A percentile compares a stretch with the other conserved stretches of the same genome.
phyloP scores from a whole-genome alignment of 2,113 vertebrate genomes.

The Rostratula benghalensis region DNA sequence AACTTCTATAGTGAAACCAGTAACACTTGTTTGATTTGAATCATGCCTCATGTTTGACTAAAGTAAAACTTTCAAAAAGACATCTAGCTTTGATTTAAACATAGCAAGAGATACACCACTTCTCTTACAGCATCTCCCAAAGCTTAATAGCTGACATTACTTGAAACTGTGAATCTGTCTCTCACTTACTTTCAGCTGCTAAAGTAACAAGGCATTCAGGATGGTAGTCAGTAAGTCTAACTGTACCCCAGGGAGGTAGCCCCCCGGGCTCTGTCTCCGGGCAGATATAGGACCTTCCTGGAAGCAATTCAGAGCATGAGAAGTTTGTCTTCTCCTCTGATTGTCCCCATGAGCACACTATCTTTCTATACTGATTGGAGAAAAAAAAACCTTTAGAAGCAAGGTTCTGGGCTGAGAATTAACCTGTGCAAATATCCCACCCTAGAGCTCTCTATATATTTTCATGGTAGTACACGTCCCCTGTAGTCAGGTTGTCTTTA shows the following conservation, averaged over 20 bases:
- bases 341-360: not conserved
- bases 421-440: not conserved
- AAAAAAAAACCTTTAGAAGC: not conserved
- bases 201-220: not conserved
- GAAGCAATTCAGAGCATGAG: not conserved
- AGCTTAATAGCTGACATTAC: conserved; percentile 2
- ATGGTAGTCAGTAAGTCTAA: not conserved
- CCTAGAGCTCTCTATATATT: not conserved
- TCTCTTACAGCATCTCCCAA: not conserved
- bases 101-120: not conserved
- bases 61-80: not conserved
- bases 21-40: not conserved
- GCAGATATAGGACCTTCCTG: not conserved
- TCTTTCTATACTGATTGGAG: not conserved
- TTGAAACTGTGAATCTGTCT: not conserved
- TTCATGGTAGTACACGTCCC: rapidly evolving
- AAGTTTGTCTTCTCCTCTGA: not conserved
- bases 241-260: not conserved
- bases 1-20: not conserved
- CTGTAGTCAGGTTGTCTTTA: not conserved
- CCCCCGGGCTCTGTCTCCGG: not conserved
- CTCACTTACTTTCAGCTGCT: not conserved
- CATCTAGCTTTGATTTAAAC: conserved; percentile 1
- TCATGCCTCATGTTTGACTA: not conserved
- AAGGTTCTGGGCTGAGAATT: not conserved